Evolutionary conservation across 1,140 invertebrate genomes (phyloP).

Genomic region (Ptiloglossa arizonensis): DNA sequence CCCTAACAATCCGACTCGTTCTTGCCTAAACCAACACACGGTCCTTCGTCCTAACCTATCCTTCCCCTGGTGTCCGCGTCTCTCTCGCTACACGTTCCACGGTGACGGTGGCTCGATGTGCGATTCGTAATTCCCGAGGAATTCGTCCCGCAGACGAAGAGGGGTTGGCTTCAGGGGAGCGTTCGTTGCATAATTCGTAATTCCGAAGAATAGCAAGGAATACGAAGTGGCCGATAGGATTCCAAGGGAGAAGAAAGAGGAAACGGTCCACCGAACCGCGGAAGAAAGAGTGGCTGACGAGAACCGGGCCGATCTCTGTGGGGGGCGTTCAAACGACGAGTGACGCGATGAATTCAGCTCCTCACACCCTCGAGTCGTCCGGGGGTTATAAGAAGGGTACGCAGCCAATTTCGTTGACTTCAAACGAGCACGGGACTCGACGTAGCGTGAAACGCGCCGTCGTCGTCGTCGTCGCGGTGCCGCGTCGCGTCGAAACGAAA

Average conservation of each 20-base stretch:
- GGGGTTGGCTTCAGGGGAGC: slow-evolving; percentile 33
- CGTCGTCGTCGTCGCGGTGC: too few species aligned
- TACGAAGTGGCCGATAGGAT: slow-evolving; percentile 42
- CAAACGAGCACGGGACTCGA: slow-evolving; percentile 66
- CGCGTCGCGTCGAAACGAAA: slow-evolving; percentile 37
- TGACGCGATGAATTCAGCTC: slow-evolving; percentile 51
- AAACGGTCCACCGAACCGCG: not conserved
- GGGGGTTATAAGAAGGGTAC: slow-evolving; percentile 50
- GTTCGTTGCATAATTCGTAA: slow-evolving; percentile 66
- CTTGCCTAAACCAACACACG: slow-evolving; percentile 65
- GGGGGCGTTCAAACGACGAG: not conserved
- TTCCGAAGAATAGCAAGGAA: slow-evolving; percentile 53
- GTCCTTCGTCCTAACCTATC: slow-evolving; percentile 29
- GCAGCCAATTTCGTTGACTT: slow-evolving; percentile 72
- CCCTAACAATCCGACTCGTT: slow-evolving; percentile 49
- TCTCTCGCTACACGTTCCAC: not conserved
- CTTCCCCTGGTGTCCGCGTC: slow-evolving; percentile 2
- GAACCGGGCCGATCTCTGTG: too few species aligned
- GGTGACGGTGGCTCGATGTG: slow-evolving; percentile 60
- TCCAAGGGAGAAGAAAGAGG: not conserved
- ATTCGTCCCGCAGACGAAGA: slow-evolving; percentile 52
- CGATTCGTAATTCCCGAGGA: slow-evolving; percentile 66
- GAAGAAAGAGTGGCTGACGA: not conserved
- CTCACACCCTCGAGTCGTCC: slow-evolving; percentile 43
- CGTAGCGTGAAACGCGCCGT: slow-evolving; percentile 74